Conservation (phyloP, 1,140 invertebrate species). For the Sycophaga agraensis region DNA sequence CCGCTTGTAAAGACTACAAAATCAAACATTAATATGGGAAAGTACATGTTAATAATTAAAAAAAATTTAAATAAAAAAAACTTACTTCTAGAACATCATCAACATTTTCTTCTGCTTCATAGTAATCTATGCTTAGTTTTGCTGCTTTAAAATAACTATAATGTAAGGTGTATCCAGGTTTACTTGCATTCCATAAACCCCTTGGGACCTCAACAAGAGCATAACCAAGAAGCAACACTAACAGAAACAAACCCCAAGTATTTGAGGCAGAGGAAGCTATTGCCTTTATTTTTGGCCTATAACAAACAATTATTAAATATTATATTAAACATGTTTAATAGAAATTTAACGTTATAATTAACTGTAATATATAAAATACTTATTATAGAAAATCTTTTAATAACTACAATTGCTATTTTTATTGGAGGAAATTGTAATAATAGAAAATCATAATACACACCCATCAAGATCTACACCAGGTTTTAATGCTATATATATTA, state of each 20-base stretch:
- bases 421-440: too few species aligned
- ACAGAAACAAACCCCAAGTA: slow-evolving; percentile 96
- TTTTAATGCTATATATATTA: slow-evolving; percentile 93
- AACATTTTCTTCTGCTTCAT: slow-evolving; percentile 93
- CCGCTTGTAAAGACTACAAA: slow-evolving; percentile 69
- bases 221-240: slow-evolving; percentile 94
- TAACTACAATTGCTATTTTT: too few species aligned
- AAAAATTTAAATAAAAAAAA: not conserved
- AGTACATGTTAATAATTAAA: not conserved
- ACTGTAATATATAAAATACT: not conserved
- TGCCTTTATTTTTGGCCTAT: slow-evolving; percentile 82
- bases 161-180: slow-evolving; percentile 78
- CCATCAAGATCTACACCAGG: slow-evolving; percentile 87
- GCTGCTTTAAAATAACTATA: slow-evolving; percentile 95
- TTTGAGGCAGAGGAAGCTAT: slow-evolving; percentile 99
- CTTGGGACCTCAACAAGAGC: slow-evolving; percentile 95
- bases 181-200: slow-evolving; percentile 82
- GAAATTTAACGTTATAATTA: not conserved
- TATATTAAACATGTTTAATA: not conserved
- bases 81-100: slow-evolving; percentile 91
- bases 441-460: slow-evolving; percentile 56
- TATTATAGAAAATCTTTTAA: too few species aligned
- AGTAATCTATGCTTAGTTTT: slow-evolving; percentile 95
- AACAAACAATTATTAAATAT: slow-evolving; percentile 26
- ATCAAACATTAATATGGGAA: not conserved